Conservation (phyloP, 2,888 invertebrate species). For the Nebria salina region DNA sequence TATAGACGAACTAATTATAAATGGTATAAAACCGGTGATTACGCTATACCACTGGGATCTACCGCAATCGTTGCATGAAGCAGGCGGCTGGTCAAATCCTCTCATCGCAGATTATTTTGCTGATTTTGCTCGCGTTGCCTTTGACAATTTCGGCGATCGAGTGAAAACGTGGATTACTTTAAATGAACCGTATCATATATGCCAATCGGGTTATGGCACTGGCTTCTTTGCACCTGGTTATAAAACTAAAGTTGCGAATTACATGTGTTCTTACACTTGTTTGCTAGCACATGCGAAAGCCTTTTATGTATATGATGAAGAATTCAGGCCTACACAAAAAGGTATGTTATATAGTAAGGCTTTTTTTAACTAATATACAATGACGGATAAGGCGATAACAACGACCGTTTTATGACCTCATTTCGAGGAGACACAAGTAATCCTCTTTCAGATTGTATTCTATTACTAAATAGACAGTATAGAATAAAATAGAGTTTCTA, state of each 20-base stretch:
- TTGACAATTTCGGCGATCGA: slow-evolving; percentile 48
- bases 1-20: slow-evolving; percentile 64
- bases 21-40: slow-evolving; percentile 66
- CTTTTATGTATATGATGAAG: slow-evolving; percentile 70
- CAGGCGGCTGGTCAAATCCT: slow-evolving; percentile 64
- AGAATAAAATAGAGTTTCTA: too few species aligned
- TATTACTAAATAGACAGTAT: neutral
- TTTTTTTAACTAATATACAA: neutral
- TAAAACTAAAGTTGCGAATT: slow-evolving; percentile 66
- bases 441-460: neutral
- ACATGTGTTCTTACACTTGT: slow-evolving; percentile 71
- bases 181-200: slow-evolving; percentile 50
- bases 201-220: slow-evolving; percentile 51
- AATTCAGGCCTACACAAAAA: slow-evolving; percentile 66
- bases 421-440: neutral
- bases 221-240: slow-evolving; percentile 57
- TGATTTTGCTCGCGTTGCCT: slow-evolving; percentile 65
- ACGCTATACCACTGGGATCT: slow-evolving; percentile 69
- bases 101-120: slow-evolving; percentile 65
- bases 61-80: slow-evolving; percentile 63
- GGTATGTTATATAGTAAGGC: slow-evolving; percentile 49
- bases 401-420: neutral
- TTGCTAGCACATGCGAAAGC: slow-evolving; percentile 73
- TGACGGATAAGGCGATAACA: neutral
- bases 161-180: slow-evolving; percentile 50